Evolutionary conservation across 2,888 invertebrate genomes (phyloP).

Genomic region (Apodemia duryi): DNA sequence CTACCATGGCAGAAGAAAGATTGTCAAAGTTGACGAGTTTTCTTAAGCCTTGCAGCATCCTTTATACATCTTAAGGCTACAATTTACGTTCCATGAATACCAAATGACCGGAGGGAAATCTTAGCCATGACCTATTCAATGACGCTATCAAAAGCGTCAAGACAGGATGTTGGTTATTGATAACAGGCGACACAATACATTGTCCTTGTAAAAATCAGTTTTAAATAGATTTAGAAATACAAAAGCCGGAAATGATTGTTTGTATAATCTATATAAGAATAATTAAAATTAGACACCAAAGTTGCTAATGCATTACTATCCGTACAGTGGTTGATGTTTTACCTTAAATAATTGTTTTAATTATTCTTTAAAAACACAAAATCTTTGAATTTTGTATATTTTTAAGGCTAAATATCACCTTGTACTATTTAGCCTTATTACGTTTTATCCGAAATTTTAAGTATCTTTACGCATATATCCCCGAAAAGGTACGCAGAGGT

Average conservation of each 20-base stretch:
- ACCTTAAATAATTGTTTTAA: no score
- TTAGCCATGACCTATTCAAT: constrained; percentile 77
- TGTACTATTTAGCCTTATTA: no score
- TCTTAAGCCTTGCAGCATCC: constrained; percentile 69
- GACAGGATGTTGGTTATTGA: constrained; percentile 34
- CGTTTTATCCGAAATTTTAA: no score
- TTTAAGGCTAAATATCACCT: no score
- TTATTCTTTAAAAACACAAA: no score
- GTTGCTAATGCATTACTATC: no score
- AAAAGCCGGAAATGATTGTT: not conserved
- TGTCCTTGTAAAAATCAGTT: not conserved
- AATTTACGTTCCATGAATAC: constrained; percentile 76
- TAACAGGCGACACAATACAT: not conserved
- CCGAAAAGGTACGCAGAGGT: no score
- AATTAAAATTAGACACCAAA: no score
- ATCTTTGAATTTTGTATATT: no score
- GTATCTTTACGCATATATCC: no score
- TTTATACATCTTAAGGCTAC: constrained; percentile 76
- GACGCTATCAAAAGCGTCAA: constrained; percentile 45
- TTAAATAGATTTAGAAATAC: not conserved
- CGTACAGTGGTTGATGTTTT: no score
- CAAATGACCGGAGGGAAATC: constrained; percentile 79
- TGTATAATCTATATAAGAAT: no score
- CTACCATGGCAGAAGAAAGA: constrained; percentile 4
- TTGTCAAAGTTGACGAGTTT: constrained; percentile 58